phyloP scores from a whole-genome alignment of 2,113 vertebrate genomes.

The Calidris pygmaea region DNA sequence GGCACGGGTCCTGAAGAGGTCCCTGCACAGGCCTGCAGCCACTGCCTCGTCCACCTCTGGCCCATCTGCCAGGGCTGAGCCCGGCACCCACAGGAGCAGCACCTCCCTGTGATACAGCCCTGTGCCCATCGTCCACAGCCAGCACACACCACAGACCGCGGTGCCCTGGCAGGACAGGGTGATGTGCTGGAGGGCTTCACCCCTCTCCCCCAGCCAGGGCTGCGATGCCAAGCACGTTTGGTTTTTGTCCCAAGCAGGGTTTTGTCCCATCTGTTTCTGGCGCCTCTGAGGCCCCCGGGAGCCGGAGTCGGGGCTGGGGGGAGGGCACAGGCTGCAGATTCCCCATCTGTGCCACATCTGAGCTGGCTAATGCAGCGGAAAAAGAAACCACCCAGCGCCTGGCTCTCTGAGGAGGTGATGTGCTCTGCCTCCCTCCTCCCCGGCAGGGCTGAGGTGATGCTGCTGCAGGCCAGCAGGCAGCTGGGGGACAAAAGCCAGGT shows the following conservation, averaged over 20 bases:
- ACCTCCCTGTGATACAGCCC: not conserved
- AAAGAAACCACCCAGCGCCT: not conserved
- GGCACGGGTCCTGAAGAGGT: fast-evolving
- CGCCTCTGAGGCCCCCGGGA: fast-evolving
- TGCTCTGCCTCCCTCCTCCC: not conserved
- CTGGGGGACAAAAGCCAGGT: not conserved
- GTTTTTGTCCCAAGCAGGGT: fast-evolving
- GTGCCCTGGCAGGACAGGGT: fast-evolving
- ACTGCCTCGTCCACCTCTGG: fast-evolving
- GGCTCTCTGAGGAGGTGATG: not conserved
- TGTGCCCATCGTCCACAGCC: fast-evolving
- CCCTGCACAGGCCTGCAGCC: fast-evolving
- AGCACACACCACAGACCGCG: fast-evolving
- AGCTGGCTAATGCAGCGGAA: not conserved
- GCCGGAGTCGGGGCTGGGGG: fast-evolving
- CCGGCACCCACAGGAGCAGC: fast-evolving
- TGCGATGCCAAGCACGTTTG: not conserved
- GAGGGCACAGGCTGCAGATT: not conserved
- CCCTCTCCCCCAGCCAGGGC: not conserved
- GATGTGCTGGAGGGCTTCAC: not conserved
- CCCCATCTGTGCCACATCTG: slow-evolving; percentile 15
- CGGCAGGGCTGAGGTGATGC: not conserved
- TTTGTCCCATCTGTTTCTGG: slow-evolving; percentile 13
- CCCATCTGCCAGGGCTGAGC: not conserved
- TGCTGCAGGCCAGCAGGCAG: not conserved